Conservation (phyloP, 2,113 vertebrate species). For the Ammodramus savannarum region DNA sequence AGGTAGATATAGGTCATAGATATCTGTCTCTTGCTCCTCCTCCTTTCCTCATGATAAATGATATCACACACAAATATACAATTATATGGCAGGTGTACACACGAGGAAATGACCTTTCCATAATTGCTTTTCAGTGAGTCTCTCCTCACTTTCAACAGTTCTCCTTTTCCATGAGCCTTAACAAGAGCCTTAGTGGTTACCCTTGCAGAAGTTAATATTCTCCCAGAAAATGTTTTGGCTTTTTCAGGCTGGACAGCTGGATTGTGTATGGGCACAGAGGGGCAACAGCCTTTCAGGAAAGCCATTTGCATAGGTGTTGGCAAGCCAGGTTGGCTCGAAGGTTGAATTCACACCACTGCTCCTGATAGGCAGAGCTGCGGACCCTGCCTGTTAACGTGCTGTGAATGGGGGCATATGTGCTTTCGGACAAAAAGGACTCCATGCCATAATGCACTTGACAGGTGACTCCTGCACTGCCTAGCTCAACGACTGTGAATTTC, state of each 20-base stretch:
- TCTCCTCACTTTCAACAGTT: background rate
- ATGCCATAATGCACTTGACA: background rate
- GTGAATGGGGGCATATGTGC: background rate
- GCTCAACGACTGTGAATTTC: background rate
- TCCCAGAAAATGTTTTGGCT: background rate
- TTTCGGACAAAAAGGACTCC: background rate
- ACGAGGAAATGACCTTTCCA: background rate
- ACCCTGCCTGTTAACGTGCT: accelerated
- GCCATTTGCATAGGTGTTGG: background rate
- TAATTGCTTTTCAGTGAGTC: background rate
- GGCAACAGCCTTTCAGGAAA: background rate
- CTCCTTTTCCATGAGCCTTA: background rate
- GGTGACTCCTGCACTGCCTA: background rate
- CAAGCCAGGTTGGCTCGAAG: background rate
- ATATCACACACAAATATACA: background rate
- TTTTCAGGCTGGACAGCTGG: background rate
- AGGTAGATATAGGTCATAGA: background rate
- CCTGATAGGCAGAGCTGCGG: accelerated
- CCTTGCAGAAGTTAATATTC: background rate
- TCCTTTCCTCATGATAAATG: background rate
- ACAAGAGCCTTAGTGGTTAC: background rate
- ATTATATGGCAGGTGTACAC: background rate
- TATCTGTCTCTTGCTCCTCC: background rate
- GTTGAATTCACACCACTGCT: background rate
- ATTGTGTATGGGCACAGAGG: background rate